Base-by-base conservation (phyloP, 2,113 vertebrate species). In the Rhynchomys soricoides region DNA sequence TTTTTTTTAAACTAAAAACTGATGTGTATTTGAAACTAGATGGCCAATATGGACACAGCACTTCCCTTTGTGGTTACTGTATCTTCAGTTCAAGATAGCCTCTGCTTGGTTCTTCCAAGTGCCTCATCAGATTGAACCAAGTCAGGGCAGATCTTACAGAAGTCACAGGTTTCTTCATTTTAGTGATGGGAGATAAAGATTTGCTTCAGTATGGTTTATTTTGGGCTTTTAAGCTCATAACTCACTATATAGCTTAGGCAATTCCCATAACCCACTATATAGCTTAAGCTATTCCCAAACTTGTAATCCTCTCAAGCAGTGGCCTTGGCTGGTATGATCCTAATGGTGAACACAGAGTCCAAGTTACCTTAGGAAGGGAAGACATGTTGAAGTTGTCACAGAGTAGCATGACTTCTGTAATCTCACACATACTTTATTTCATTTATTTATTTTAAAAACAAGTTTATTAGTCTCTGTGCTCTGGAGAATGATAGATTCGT, bases 121-220 rank as follows among this genome's bases (percentile, higher is more conserved):
- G 77, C 79, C 91, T 93, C 95, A 43, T 96, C 93, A 96, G 92
- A 73, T 31, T 93, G 73, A 93, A 91, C 83, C 64, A 92, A 96
- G 81, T 93, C 96, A 96, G 89, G 82, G 79, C 75, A 81, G 89
- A 90, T 87, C 75, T 96, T 26, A 64, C 10, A 45, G 29, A 85
- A 64, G 66, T 12, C n/a, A 52, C 4, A 77, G 37, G 21, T 57
- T 43, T 93, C 82, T 34, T 93, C 34, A 50, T 79, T 79, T 50
- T 86, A 83, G 31, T 83, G 50, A 57, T 89, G 73, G 55, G 71
- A 85, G n/a, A 83, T 37, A 48, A 0, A 95, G 50, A 26, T 17
- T 66, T 71, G 71, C 94, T n/a, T 75, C 7, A 74, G 17, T n/a
- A 48, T 34, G 62, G 86, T 50, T 90, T 50, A 21, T 48, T 62